Percentiles rank a stretch among this genome's conserved stretches.
phyloP scores from a whole-genome alignment of 2,888 invertebrate species.

The Noctua janthe region DNA sequence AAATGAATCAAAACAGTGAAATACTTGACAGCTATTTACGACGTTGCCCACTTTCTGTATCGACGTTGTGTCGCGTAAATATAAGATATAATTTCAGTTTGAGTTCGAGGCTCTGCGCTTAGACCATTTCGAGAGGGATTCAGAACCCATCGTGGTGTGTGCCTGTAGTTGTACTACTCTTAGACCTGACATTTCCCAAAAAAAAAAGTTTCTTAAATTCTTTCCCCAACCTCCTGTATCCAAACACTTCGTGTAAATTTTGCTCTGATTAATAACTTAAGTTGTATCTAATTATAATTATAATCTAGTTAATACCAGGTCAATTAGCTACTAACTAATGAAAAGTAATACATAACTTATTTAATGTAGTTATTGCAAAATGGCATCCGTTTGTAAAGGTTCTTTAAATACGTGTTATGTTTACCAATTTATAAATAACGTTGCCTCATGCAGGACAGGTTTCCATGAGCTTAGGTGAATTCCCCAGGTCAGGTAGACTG shows the following conservation, averaged over 20 bases:
- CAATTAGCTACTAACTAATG: constrained; percentile 15
- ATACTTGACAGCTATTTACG: too few species aligned
- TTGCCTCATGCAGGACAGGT: constrained; percentile 33
- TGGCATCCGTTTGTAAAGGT: constrained; percentile 13
- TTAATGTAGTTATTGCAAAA: constrained; percentile 24
- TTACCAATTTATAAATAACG: constrained; percentile 14
- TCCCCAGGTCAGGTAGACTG: constrained; percentile 15
- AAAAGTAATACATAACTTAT: constrained; percentile 11
- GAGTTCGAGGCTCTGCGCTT: neutral
- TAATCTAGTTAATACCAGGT: constrained; percentile 19
- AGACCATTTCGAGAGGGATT: neutral
- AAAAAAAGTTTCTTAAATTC: neutral
- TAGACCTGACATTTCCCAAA: too few species aligned
- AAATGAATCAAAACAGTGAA: too few species aligned
- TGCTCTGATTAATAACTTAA: constrained; percentile 13
- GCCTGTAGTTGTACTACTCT: neutral
- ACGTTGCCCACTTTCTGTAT: too few species aligned
- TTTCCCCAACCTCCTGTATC: neutral
- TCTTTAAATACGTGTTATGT: neutral
- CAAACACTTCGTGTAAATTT: constrained; percentile 9
- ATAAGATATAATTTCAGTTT: neutral
- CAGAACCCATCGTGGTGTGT: neutral
- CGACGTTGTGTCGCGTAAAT: neutral
- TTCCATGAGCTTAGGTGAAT: constrained; percentile 20
- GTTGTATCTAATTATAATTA: neutral